phyloP scores from a whole-genome alignment of 2,888 invertebrate genomes.

The Horisme vitalbata region DNA sequence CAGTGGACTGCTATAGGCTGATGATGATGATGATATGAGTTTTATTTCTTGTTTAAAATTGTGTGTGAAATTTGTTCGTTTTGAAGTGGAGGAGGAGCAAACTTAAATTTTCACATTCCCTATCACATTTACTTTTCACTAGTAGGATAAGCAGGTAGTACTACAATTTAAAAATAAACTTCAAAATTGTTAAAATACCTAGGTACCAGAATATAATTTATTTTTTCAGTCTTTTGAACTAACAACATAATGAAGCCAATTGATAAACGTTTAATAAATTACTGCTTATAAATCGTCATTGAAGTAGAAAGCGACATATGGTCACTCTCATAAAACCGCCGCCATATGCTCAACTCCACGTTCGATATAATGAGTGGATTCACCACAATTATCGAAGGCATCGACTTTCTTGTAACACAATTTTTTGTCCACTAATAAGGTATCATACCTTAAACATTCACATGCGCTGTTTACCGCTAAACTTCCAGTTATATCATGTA shows the following conservation, averaged over 20 bases:
- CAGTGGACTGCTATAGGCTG: no score
- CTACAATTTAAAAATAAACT: no score
- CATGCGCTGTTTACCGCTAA: slow-evolving; percentile 18
- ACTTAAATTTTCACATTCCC: no score
- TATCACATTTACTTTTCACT: no score
- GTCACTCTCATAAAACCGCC: slow-evolving; percentile 45
- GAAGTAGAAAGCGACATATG: slow-evolving; percentile 44
- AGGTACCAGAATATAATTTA: no score
- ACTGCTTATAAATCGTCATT: slow-evolving; percentile 28
- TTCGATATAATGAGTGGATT: slow-evolving; percentile 47
- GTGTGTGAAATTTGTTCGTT: no score
- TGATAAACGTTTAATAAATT: slow-evolving; percentile 1
- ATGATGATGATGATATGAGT: no score
- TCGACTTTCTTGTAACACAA: slow-evolving; percentile 51
- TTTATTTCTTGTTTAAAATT: no score
- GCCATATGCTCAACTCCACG: slow-evolving; percentile 49
- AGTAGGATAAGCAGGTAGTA: no score
- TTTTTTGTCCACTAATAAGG: slow-evolving; percentile 39
- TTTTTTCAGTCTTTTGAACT: neutral
- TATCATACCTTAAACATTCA: slow-evolving; percentile 16
- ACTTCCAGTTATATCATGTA: slow-evolving; percentile 30
- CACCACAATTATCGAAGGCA: slow-evolving; percentile 47
- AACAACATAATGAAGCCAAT: neutral
- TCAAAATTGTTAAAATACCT: no score
- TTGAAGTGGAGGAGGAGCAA: no score